Evolutionary conservation across 2,888 invertebrate species (phyloP), one percentile per base, ranked within the genome.

Genomic region (Lapara coniferarum): DNA sequence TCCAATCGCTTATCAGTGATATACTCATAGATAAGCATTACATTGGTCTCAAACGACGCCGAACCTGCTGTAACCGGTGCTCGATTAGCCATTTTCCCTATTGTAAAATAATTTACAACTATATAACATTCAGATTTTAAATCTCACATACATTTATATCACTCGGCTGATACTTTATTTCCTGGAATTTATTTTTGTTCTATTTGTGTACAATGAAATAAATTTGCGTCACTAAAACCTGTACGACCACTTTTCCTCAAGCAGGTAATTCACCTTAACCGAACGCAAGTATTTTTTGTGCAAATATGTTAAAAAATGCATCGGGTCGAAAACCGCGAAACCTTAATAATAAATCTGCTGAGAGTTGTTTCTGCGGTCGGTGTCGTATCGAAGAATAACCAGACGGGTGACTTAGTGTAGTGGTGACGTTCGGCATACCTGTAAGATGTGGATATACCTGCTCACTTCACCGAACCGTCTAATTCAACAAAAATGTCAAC

Each of bases 281-380:
- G 59, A 53, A 53, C 57, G 16, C 44, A 19, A 55, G 49, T 53
- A 53, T 59, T 70, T 70, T 68, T 57, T 70, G 55, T 52, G 14
- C 8, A 30, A 51, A 68, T 37, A 55, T 71, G 69, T 66, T 56
- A 55, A 70, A 66, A 66, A 63, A 70, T 69, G 70, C 67, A 72
- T 25, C 69, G 72, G 71, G 57, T 73, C 44, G 69, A 72, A 82
- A 86, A 83, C 85, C 80, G 70, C 81, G 83, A 86, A 87, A 78
- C 83, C 85, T 74, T 82, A 80, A 66, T 70, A 75, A 77, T 79
- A 79, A 77, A 77, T 75, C 71, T 72, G 72, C 59, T 52, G 51
- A 70, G 56, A 66, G 55, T 37, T 56, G 19, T 66, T 19, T 66
- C 53, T 69, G 66, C 66, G 66, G 57, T 58, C 19, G 52, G 52